Percentiles rank a stretch among this genome's conserved stretches.
Evolutionary conservation across 2,888 invertebrate genomes (phyloP).

Genomic region (Macropis europaea): DNA sequence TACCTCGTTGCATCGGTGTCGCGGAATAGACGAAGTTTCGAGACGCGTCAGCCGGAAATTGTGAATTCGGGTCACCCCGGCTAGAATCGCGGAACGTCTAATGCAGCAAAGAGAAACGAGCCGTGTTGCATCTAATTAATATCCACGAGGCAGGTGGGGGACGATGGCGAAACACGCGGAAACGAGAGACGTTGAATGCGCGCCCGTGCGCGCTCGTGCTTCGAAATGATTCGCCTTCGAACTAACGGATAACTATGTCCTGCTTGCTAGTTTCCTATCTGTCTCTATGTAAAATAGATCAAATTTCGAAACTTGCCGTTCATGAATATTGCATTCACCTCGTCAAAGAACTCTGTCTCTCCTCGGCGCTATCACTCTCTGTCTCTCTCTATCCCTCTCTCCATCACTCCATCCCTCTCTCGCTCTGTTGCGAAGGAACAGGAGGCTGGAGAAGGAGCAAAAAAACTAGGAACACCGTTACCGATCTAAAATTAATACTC

Average conservation of each 20-base stretch:
- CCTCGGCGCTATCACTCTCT: too few species aligned
- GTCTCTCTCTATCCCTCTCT: too few species aligned
- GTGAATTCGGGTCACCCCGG: conserved; percentile 33
- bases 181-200: not conserved
- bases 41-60: conserved; percentile 34
- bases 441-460: not conserved
- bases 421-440: too few species aligned
- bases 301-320: not conserved
- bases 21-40: conserved; percentile 39
- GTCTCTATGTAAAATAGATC: not conserved
- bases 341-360: too few species aligned
- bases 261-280: not conserved
- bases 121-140: conserved; percentile 45
- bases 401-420: too few species aligned
- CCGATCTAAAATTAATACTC: not conserved
- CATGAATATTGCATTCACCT: too few species aligned
- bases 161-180: conserved; percentile 4
- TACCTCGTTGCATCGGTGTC: conserved; percentile 23
- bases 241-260: not conserved
- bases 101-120: conserved; percentile 20
- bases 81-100: conserved; percentile 16
- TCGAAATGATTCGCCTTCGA: not conserved
- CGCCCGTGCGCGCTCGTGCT: too few species aligned
- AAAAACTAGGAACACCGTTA: not conserved
- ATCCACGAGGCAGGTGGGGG: conserved; percentile 26